Evolutionary conservation across 1,140 invertebrate genomes (phyloP).

Genomic region (Kradibia gibbosae): DNA sequence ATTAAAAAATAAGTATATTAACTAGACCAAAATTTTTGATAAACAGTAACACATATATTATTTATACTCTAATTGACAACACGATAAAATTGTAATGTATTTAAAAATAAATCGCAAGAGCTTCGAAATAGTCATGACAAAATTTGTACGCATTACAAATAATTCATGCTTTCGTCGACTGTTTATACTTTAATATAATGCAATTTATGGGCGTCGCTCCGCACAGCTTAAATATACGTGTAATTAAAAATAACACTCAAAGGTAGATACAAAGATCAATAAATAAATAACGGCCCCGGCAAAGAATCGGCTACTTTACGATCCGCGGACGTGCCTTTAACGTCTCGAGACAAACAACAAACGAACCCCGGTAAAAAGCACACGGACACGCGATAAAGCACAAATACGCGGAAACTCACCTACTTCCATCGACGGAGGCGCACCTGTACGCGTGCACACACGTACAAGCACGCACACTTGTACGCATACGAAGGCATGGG

Average conservation of each 20-base stretch:
- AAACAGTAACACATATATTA: too few relatives aligned
- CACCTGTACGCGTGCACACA: too few relatives aligned
- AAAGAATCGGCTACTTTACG: neutral
- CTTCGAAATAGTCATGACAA: too few relatives aligned
- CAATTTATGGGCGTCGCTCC: neutral
- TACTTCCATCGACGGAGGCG: too few relatives aligned
- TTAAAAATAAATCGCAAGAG: too few relatives aligned
- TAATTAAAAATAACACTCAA: neutral
- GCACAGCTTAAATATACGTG: neutral
- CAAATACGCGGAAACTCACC: neutral
- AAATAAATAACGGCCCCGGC: neutral
- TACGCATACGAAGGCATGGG: too few relatives aligned
- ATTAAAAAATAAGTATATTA: too few relatives aligned
- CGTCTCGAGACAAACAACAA: slow-evolving; percentile 2
- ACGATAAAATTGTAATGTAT: too few relatives aligned
- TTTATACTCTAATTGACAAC: too few relatives aligned
- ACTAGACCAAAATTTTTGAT: too few relatives aligned
- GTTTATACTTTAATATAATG: neutral
- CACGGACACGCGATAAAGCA: neutral
- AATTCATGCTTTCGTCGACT: neutral
- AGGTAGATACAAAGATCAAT: neutral
- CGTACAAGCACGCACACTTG: neutral
- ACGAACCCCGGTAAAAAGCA: slow-evolving; percentile 3
- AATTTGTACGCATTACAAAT: neutral
- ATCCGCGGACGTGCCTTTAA: neutral